Base-by-base conservation (phyloP, 2,113 vertebrate species). In the Otolemur garnettii region DNA sequence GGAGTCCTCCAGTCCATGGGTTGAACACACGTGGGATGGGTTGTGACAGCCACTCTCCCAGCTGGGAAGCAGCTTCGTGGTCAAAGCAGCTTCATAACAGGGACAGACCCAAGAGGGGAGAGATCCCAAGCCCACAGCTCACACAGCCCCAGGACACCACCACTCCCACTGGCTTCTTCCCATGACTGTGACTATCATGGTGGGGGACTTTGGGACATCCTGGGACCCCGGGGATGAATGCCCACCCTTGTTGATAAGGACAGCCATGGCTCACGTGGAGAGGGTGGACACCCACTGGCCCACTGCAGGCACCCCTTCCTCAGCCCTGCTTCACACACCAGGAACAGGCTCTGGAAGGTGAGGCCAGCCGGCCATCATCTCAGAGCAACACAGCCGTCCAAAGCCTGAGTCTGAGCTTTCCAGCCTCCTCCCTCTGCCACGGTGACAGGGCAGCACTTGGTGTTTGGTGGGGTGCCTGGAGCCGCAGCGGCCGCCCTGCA, bases 401-500 rank as follows among this genome's bases (percentile, higher is more conserved):
- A 7, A 0, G 24, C 57, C 66, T 26, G 15, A 11, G 0, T 6
- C 66, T 72, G 35, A 57, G 72, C 59, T 14, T 17, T 21, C 4
- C 4, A 1, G 33, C 57, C 24, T 26, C 35, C n/a, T 50, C 4
- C 0, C 13, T 4, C 4, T 4, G 12, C 62, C 38, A 8, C 24
- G 28, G 33, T 15, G 14, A 42, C 17, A 33, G 38, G 55, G 4
- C 9, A 15, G 18, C 22, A 1, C 33, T 11, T 9, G 4, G 42
- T 0, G 2, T 38, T 26, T 4, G 13, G 62, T 2, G 24, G 19
- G 2, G 1, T 2, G 0, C 0, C 0, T 30, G 21, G 24, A 33
- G 28, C 53, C 15, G 5, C 38, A 35, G 19, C 26, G 62, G 45
- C 72, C 21, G 4, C 80, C 38, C 21, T 57, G 3, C 8, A 10